phyloP scores from a whole-genome alignment of 1,140 invertebrate genomes.

The Anagrus nilaparvatae region DNA sequence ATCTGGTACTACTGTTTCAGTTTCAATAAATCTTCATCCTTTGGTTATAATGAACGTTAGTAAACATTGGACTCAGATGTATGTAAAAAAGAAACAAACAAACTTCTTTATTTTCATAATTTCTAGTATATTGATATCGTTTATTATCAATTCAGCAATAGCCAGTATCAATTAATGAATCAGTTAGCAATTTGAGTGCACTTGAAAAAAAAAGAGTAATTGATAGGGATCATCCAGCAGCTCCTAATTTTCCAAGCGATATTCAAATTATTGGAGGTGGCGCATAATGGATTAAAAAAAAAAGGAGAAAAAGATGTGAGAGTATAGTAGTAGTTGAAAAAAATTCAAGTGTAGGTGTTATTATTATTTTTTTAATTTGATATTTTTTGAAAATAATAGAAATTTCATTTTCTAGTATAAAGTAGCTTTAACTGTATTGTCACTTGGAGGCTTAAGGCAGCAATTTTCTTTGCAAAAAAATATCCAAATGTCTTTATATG shows the following conservation, averaged over 20 bases:
- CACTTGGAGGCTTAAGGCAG: conserved; percentile 77
- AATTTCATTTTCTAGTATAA: conserved; percentile 60
- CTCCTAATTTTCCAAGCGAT: conserved; percentile 53
- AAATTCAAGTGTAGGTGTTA: conserved; percentile 62
- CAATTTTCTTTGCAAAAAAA: conserved; percentile 92
- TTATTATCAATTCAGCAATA: too few relatives aligned
- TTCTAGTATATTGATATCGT: too few relatives aligned
- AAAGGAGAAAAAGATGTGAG: conserved; percentile 52
- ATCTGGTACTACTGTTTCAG: conserved; percentile 66
- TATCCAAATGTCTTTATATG: conserved; percentile 81
- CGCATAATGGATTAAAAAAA: conserved; percentile 79
- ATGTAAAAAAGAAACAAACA: too few relatives aligned
- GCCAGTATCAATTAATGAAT: too few relatives aligned
- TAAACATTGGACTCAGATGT: conserved; percentile 97
- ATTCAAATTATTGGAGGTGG: conserved; percentile 88
- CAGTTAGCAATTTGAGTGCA: background rate
- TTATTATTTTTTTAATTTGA: conserved; percentile 2
- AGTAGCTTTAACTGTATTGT: conserved; percentile 63
- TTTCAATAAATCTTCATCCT: conserved; percentile 90
- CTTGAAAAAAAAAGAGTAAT: too few relatives aligned
- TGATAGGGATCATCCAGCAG: conserved; percentile 14
- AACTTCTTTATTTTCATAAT: too few relatives aligned
- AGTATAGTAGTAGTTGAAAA: conserved; percentile 78
- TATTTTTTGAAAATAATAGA: background rate
- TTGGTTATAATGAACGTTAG: conserved; percentile 98